Base-by-base conservation (phyloP, 2,797 vertebrate species). In the Sebastes trivittatus region DNA sequence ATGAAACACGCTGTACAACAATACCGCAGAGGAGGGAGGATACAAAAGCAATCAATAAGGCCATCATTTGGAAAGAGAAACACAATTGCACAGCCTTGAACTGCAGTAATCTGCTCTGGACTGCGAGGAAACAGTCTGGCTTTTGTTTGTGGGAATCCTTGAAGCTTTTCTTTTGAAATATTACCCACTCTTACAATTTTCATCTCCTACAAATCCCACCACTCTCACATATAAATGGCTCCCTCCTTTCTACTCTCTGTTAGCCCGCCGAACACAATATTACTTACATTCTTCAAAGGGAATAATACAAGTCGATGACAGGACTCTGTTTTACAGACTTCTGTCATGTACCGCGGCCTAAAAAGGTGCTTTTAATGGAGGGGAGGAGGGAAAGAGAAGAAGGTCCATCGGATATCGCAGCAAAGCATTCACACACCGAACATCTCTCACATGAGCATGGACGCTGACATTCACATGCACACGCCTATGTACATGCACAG, bases 341-440 rank as follows among this genome's bases (percentile, higher is more conserved):
- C 70, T 71, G 85, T 82, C 86, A 77, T 23, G 54, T 68, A 16
- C 72, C 9, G 2, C 70, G 89, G 95, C 95, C 95, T 93, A 36
- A 93, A 90, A 93, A 89, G 92, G 93, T 94, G 93, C 94, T 95
- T 91, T 83, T 60, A 27, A 29, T 16, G 36, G n/a, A 62, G 54
- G 27, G 49, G 70, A n/a, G 52, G n/a, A 42, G 54, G 84, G 55
- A 29, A 60, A 49, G 79, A 18, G 49, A 77, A 85, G 75, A 64
- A 71, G 82, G 72, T 82, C 22, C 22, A 76, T 76, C 65, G 80
- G 78, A 84, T 78, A 78, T 62, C 34, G 63, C 16, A 66, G 67
- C 65, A 66, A 61, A 82, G 65, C 74, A 56, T 29, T 80, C 63
- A 46, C 71, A 60, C 27, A 32, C 46, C 46, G 46, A 49, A 85